Evolutionary conservation across 1,140 invertebrate genomes (phyloP).

Genomic region (Leptinotarsa undecemlineata): DNA sequence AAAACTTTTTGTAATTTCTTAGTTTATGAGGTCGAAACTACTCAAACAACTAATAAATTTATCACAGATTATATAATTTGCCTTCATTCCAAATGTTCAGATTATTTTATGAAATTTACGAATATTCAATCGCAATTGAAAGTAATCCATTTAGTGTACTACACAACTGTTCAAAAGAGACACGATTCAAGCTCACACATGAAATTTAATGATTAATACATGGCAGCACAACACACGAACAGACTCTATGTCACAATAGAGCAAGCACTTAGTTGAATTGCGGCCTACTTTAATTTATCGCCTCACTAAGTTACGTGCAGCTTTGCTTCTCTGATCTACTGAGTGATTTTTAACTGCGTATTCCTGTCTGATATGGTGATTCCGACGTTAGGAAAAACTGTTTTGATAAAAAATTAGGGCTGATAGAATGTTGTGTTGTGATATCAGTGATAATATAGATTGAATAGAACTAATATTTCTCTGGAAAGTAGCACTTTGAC

Average conservation of each 20-base stretch:
- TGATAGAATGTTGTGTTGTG: not conserved
- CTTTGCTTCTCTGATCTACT: not conserved
- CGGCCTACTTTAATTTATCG: constrained; percentile 6
- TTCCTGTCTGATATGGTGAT: too few species aligned
- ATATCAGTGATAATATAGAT: not conserved
- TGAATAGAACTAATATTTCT: not conserved
- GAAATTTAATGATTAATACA: constrained; percentile 8
- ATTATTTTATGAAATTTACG: too few species aligned
- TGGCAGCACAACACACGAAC: constrained; percentile 3
- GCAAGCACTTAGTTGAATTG: constrained; percentile 17
- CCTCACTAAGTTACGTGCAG: not conserved
- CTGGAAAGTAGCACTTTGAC: too few species aligned
- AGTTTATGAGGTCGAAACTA: too few species aligned
- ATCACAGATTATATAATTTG: too few species aligned
- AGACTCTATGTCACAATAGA: not conserved
- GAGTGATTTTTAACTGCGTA: not conserved
- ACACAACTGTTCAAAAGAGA: not conserved
- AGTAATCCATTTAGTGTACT: not conserved
- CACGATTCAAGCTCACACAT: constrained; percentile 9
- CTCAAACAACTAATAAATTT: too few species aligned
- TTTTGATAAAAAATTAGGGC: too few species aligned
- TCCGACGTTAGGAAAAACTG: too few species aligned
- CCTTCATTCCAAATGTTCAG: too few species aligned
- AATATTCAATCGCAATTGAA: not conserved
- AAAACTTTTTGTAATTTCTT: too few species aligned